These are phyloP conservation scores for Drosophila grimshawi DNA, from an alignment of 1,140 invertebrate genomes.

Conservation along the genomic window DNA sequence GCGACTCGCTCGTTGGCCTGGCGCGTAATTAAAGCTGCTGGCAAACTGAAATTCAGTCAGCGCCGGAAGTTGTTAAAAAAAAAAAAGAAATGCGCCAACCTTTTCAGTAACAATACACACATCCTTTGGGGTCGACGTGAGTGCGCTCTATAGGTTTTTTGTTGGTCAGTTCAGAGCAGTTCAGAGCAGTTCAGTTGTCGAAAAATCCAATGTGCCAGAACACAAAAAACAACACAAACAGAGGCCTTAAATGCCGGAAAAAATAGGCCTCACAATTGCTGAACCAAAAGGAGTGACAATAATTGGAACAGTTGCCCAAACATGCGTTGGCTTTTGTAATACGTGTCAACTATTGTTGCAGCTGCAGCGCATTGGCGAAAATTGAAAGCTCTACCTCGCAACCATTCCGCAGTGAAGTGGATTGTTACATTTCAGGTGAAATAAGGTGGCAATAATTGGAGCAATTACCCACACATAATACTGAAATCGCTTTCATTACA, in stretches of 20 bases:
- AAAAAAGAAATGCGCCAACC: slow-evolving; percentile 42
- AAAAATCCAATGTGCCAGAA: slow-evolving; percentile 9
- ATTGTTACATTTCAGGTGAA: not conserved
- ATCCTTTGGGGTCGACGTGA: slow-evolving; percentile 26
- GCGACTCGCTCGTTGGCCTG: slow-evolving; percentile 6
- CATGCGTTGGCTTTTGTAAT: slow-evolving; percentile 28
- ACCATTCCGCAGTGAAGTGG: not conserved
- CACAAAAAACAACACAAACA: slow-evolving; percentile 6
- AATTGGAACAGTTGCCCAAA: slow-evolving; percentile 62
- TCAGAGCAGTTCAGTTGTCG: not conserved
- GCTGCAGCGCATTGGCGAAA: slow-evolving; percentile 12
- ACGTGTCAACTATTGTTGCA: slow-evolving; percentile 24
- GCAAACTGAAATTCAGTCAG: slow-evolving; percentile 29
- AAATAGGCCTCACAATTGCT: slow-evolving; percentile 29
- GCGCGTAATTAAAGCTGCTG: slow-evolving; percentile 61
- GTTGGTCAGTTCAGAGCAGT: slow-evolving; percentile 12
- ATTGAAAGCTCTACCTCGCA: not conserved
- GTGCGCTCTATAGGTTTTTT: slow-evolving; percentile 10
- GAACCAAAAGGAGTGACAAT: slow-evolving; percentile 55
- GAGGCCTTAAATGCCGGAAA: not conserved
- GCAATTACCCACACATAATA: not conserved
- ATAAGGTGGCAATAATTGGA: not conserved
- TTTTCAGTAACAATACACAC: slow-evolving; percentile 64
- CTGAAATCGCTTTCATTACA: no score
- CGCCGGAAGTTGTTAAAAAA: slow-evolving; percentile 56